These are phyloP conservation scores for Pteria penguin DNA, from an alignment of 2,888 invertebrate genomes.

Conservation along the genomic window DNA sequence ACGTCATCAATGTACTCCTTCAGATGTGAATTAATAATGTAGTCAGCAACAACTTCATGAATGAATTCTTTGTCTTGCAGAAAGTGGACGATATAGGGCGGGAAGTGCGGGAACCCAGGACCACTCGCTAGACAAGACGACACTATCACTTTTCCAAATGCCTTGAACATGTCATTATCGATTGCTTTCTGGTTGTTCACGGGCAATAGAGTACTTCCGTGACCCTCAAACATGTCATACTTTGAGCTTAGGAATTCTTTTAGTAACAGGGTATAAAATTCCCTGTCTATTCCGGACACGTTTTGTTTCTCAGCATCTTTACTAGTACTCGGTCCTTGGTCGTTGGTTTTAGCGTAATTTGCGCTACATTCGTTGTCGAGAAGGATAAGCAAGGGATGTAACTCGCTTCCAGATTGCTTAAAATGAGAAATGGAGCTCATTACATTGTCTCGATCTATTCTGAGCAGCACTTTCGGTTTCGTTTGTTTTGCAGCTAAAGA, in stretches of 20 bases:
- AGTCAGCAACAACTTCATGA: slow-evolving; percentile 46
- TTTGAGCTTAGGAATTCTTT: slow-evolving; percentile 43
- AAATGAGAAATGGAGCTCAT: too few relatives aligned
- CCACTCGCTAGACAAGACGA: slow-evolving; percentile 48
- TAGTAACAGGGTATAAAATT: slow-evolving; percentile 54
- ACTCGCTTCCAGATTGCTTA: too few relatives aligned
- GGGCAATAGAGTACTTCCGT: slow-evolving; percentile 50
- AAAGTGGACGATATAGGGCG: slow-evolving; percentile 50
- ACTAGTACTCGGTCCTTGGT: too few relatives aligned
- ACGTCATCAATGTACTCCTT: slow-evolving; percentile 47
- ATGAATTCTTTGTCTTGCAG: slow-evolving; percentile 45
- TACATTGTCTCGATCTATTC: too few relatives aligned
- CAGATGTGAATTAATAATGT: slow-evolving; percentile 44
- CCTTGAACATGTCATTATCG: slow-evolving; percentile 37
- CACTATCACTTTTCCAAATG: slow-evolving; percentile 49
- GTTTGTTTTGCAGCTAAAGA: too few relatives aligned
- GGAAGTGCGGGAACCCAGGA: slow-evolving; percentile 55
- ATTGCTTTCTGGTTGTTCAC: slow-evolving; percentile 51
- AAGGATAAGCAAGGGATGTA: too few relatives aligned
- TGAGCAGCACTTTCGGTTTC: too few relatives aligned
- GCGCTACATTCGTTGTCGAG: too few relatives aligned
- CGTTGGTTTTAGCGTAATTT: too few relatives aligned
- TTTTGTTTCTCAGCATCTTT: too few relatives aligned
- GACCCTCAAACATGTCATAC: slow-evolving; percentile 55
- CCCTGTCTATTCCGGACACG: slow-evolving; percentile 52